Conservation (phyloP, 2,888 invertebrate genomes). For the Tridacna crocea region DNA sequence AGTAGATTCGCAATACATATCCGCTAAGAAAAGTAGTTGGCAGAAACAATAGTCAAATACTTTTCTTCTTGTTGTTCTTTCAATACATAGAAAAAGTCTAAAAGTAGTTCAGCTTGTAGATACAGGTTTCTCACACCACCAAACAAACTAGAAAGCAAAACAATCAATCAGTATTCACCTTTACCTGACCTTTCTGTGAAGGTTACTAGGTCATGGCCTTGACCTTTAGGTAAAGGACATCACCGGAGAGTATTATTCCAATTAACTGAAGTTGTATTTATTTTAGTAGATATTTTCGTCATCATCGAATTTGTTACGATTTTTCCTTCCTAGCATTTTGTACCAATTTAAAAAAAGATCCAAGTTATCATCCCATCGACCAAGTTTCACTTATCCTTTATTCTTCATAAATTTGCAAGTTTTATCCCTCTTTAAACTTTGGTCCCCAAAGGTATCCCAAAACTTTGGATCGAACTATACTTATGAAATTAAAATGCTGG, state of each 20-base stretch:
- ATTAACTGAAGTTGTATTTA: not conserved
- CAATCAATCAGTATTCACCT: conserved; percentile 59
- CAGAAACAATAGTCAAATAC: not conserved
- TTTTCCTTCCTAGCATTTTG: not conserved
- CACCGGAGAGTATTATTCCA: conserved; percentile 62
- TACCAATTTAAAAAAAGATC: too few relatives aligned
- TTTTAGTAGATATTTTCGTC: conserved; percentile 1
- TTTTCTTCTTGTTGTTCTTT: not conserved
- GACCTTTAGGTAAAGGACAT: conserved; percentile 54
- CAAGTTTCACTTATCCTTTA: too few relatives aligned
- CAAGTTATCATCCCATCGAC: too few relatives aligned
- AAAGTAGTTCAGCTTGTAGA: not conserved
- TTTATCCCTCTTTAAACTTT: too few relatives aligned
- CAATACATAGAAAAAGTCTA: not conserved
- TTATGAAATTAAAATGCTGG: too few relatives aligned
- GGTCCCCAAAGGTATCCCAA: too few relatives aligned
- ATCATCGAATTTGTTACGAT: not conserved
- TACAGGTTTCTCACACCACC: not conserved
- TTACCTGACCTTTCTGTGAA: conserved; percentile 33
- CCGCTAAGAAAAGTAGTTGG: too few relatives aligned
- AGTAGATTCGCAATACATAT: too few relatives aligned
- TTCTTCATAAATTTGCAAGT: too few relatives aligned
- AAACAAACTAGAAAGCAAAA: not conserved
- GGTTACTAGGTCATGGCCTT: conserved; percentile 28
- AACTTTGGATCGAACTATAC: too few relatives aligned